Evolutionary conservation across 2,888 invertebrate species (phyloP).

Genomic region (Helleia helle): DNA sequence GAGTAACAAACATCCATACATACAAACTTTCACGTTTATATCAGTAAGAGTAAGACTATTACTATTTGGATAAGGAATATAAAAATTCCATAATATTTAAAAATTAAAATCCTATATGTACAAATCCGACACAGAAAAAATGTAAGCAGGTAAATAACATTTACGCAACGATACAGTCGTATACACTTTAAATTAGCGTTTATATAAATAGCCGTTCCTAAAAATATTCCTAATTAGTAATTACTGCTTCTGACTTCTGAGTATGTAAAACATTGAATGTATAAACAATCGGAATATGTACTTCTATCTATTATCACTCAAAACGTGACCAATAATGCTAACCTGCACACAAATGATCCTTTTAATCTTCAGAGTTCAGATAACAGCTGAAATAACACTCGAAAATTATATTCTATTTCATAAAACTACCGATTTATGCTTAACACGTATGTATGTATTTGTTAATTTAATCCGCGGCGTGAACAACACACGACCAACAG

Average conservation of each 20-base stretch:
- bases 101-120: too few species aligned
- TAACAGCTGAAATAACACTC: background rate
- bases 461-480: slow-evolving; percentile 12
- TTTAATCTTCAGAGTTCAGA: background rate
- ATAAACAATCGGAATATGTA: slow-evolving; percentile 2
- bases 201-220: background rate
- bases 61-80: too few species aligned
- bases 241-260: background rate
- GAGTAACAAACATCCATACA: too few species aligned
- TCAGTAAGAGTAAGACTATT: too few species aligned
- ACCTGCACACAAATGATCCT: background rate
- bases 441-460: background rate
- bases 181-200: background rate
- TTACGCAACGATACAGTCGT: too few species aligned
- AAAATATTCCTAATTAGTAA: background rate
- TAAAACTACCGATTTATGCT: background rate
- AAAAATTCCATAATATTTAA: too few species aligned
- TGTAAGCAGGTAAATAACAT: too few species aligned
- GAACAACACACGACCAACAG: slow-evolving; percentile 16
- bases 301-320: background rate
- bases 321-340: slow-evolving; percentile 1
- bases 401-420: background rate
- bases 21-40: too few species aligned
- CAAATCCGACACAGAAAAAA: too few species aligned
- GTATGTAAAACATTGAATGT: background rate